Base-by-base conservation (phyloP, 2,113 vertebrate species). In the Oceanodroma tethys region DNA sequence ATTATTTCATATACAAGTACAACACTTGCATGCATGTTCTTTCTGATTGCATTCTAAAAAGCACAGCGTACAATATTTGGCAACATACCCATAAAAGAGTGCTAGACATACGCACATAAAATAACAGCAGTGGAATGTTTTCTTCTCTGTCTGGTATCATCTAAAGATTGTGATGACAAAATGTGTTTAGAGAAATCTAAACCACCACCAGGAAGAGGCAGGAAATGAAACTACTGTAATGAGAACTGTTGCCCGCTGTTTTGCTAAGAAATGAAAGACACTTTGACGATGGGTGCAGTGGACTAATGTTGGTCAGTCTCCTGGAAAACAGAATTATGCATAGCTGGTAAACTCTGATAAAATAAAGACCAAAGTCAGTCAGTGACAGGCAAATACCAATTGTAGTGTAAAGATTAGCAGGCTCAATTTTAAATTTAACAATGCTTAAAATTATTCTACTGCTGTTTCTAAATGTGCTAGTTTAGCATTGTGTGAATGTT, bases 281-380 rank as follows among this genome's bases (percentile, higher is more conserved):
- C 71, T 76, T 53, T 45, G 89, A 67, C 2, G 43, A 63, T 68
- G 81, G 19, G 58, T 78, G 76, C 76, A 45, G 38, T 59, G 36
- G 50, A 29, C n/a, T 97, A 80, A 92, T 76, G 47, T 73, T 95
- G 70, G 50, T 94, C 74, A 90, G 43, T 94, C 86, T 98, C 26
- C 86, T 73, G 81, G 95, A 97, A 98, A 98, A 97, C 27, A 60
- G 47, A 97, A 96, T 97, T 96, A 97, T 81, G 68, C 74, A 93
- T 96, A 95, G 90, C 92, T 96, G 67, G 80, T 94, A 94, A 95
- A 94, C 66, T 95, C 87, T 93, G 88, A 96, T 89, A 94, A 97
- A 97, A 95, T 87, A 91, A 95, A 94, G 74, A 88, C 53, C 62
- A 47, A 82, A 95, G 74, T 94, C 94, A 91, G 71, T 11, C 72